Base-by-base conservation (phyloP, 30 jellyfish, hydroid and myxozoan species). In the Chrysaora quinquecirrha region DNA sequence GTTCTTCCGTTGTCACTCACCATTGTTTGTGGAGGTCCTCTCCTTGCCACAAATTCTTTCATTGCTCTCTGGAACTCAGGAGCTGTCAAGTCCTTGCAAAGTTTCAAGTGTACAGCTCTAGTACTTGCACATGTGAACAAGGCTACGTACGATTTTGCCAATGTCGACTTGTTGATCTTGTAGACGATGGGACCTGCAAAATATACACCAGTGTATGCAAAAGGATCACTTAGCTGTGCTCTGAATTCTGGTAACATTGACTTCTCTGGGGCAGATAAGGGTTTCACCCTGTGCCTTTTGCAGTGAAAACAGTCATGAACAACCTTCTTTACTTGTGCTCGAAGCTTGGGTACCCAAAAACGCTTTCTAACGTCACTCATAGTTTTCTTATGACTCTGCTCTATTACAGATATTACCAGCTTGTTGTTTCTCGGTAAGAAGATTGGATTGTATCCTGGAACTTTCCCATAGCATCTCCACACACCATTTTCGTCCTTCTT, bases 1-100 rank as follows among this genome's bases (percentile, higher is more conserved):
- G 75, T 54, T 54, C 31, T 75, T 3, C 87, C 87, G 50, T 75
- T 75, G 87, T 75, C 87, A 27, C 87, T 75, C 80, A 75, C 77
- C 77, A 75, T 75, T 25, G 32, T 47, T 75, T 0, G 24, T 19
- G 75, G 87, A 61, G 87, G 24, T 6, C 87, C 87, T 75, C 87
- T 75, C 50, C 87, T 75, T 28, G 87, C 80, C 2, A 75, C 80
- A 75, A 75, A 75, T 24, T 54, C 58, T 32, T 75, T 54, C 75
- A 75, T 18, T n/a, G 80, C 32, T 61, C 78, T 12, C 87, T 54
- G 48, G 80, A 75, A 75, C 2, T 50, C 77, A 4, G 2, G 6
- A 2, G 61, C 87, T 32, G 75, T 48, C 29, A 75, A 46, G 27
- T 75, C 87, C 31, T 50, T 54, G 30, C 58, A 38, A 11, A 75